Evolutionary conservation across 1,140 invertebrate genomes (phyloP).

Genomic region (Listronotus oregonensis): DNA sequence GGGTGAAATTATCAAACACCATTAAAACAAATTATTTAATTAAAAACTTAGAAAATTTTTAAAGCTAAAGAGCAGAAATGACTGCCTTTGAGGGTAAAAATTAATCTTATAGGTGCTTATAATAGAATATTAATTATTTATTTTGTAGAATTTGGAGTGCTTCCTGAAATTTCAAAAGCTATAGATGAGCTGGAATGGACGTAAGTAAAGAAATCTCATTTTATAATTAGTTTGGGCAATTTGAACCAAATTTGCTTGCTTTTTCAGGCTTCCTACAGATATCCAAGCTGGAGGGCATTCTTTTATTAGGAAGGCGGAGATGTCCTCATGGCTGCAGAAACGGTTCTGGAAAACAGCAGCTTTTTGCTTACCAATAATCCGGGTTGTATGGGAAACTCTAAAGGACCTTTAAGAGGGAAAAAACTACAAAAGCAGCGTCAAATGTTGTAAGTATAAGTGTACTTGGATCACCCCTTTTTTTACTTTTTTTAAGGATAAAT

Average conservation of each 20-base stretch:
- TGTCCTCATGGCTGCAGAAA: conserved; percentile 99
- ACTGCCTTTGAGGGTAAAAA: conserved; percentile 39
- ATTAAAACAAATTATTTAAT: too few species aligned
- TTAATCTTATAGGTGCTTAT: not conserved
- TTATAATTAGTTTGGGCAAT: too few species aligned
- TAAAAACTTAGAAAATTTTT: too few species aligned
- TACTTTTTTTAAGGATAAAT: too few species aligned
- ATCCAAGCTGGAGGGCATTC: conserved; percentile 98
- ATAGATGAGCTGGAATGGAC: conserved; percentile 98
- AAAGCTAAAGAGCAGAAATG: conserved; percentile 5
- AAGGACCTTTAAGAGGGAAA: conserved; percentile 85
- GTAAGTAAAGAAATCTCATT: conserved; percentile 58
- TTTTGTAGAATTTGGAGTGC: conserved; percentile 88
- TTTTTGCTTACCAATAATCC: conserved; percentile 96
- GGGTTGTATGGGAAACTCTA: conserved; percentile 98
- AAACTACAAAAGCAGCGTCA: conserved; percentile 58
- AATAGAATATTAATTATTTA: conserved; percentile 13
- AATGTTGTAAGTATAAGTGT: conserved; percentile 44
- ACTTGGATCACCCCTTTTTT: too few species aligned
- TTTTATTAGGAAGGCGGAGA: conserved; percentile 98
- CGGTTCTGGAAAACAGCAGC: conserved; percentile 99
- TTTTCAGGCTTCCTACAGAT: conserved; percentile 88
- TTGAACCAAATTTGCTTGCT: not conserved
- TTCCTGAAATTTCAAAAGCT: conserved; percentile 91
- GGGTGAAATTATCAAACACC: too few species aligned